These are phyloP conservation scores for Drosophila paulistorum DNA, from an alignment of 1,140 invertebrate species.

Conservation along the genomic window DNA sequence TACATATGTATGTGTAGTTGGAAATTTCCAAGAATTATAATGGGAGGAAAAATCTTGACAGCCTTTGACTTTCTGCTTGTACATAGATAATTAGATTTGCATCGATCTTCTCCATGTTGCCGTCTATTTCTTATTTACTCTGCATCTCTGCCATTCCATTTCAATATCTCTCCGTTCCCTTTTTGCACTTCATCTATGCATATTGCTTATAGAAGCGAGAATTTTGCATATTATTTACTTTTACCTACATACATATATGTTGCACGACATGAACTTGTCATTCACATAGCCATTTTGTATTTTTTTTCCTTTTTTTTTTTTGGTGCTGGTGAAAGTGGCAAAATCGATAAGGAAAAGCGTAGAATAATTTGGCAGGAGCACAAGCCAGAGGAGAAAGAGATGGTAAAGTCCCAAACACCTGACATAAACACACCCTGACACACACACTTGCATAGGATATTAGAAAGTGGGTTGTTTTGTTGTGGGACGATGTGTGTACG, in stretches of 20 bases:
- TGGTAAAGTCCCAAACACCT: neutral
- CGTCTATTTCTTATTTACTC: no score
- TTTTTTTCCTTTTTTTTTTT: slow-evolving; percentile 12
- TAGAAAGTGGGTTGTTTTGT: neutral
- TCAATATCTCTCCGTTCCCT: neutral
- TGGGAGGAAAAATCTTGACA: neutral
- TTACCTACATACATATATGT: neutral
- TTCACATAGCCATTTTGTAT: slow-evolving; percentile 32
- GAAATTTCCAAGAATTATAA: neutral
- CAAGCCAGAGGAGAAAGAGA: neutral
- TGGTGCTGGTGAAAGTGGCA: slow-evolving; percentile 9
- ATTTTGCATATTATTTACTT: slow-evolving; percentile 10
- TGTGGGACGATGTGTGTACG: neutral
- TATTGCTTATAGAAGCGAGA: neutral
- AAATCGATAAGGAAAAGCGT: slow-evolving; percentile 51
- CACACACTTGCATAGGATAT: neutral
- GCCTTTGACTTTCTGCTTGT: neutral
- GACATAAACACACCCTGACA: neutral
- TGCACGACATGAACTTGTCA: slow-evolving; percentile 20
- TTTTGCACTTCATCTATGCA: neutral
- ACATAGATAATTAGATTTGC: slow-evolving; percentile 46
- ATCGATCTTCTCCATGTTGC: slow-evolving; percentile 36
- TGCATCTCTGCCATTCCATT: no score
- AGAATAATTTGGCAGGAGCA: slow-evolving; percentile 40
- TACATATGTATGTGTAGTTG: no score